phyloP scores from a whole-genome alignment of 2,113 vertebrate species.

The Solenodon paradoxus region DNA sequence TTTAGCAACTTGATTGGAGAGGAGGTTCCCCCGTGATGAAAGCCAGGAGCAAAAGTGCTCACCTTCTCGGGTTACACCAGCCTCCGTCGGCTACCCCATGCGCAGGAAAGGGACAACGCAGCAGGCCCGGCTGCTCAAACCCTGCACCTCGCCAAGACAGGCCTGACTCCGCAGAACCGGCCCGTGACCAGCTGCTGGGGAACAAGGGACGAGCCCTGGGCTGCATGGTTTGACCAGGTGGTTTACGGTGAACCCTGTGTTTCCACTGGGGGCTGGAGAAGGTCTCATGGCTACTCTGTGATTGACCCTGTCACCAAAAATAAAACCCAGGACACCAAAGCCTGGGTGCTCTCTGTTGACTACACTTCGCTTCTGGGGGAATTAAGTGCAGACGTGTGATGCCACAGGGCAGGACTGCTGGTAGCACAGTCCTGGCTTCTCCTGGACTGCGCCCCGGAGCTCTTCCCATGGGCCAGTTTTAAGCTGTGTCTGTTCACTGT shows the following conservation, averaged over 20 bases:
- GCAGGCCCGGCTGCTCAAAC: not conserved
- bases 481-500: not conserved
- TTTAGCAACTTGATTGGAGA: too few species aligned
- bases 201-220: not conserved
- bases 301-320: not conserved
- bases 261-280: not conserved
- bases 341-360: not conserved
- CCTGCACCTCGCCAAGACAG: not conserved
- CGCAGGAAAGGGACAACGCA: not conserved
- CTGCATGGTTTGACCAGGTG: not conserved
- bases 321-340: not conserved
- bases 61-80: not conserved
- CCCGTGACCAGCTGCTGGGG: not conserved
- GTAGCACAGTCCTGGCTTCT: not conserved
- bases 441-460: not conserved
- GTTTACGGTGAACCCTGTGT: not conserved
- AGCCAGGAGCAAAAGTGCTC: not conserved
- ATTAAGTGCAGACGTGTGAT: rapidly evolving
- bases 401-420: not conserved
- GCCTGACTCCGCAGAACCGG: not conserved
- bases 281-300: not conserved
- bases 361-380: not conserved
- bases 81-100: not conserved
- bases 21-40: not conserved
- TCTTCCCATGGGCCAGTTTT: not conserved